Percentiles rank a stretch among this genome's conserved stretches.
These are phyloP conservation scores for Allophyes oxyacanthae DNA, from an alignment of 2,888 invertebrate species.

Conservation along the genomic window DNA sequence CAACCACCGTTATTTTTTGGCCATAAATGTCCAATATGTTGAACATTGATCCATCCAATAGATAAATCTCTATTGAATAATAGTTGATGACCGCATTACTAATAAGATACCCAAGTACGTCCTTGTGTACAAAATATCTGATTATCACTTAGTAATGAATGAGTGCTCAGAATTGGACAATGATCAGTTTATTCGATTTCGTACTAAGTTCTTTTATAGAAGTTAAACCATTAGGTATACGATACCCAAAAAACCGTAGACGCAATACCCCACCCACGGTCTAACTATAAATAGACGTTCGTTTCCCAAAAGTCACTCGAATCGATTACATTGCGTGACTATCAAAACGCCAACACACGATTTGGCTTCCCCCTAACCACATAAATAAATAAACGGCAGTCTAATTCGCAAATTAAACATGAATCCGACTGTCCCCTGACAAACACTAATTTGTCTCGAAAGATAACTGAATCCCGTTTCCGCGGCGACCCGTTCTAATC, in stretches of 20 bases:
- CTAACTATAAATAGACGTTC: conserved; percentile 6
- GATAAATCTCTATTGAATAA: no score
- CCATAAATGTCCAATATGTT: conserved; percentile 2
- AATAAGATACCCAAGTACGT: no score
- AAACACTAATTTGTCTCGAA: conserved; percentile 59
- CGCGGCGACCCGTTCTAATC: conserved; percentile 50
- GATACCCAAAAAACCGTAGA: no score
- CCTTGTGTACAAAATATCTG: no score
- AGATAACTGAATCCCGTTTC: conserved; percentile 54
- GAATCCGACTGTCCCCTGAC: conserved; percentile 40
- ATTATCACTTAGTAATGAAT: no score
- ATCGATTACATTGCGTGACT: conserved; percentile 31
- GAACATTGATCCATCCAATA: no score
- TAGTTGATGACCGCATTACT: no score
- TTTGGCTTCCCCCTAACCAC: conserved; percentile 23
- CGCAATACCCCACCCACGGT: no score
- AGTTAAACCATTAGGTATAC: no score
- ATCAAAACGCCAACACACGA: conserved; percentile 13
- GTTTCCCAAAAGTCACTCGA: conserved; percentile 17
- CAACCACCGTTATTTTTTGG: conserved; percentile 17
- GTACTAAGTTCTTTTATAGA: no score
- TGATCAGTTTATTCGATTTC: no score
- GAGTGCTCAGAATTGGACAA: no score
- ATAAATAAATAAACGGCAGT: conserved; percentile 54
- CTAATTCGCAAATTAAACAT: conserved; percentile 60